phyloP scores from a whole-genome alignment of 92 coral and sea anemone genomes.

The Epizoanthus scotinus region DNA sequence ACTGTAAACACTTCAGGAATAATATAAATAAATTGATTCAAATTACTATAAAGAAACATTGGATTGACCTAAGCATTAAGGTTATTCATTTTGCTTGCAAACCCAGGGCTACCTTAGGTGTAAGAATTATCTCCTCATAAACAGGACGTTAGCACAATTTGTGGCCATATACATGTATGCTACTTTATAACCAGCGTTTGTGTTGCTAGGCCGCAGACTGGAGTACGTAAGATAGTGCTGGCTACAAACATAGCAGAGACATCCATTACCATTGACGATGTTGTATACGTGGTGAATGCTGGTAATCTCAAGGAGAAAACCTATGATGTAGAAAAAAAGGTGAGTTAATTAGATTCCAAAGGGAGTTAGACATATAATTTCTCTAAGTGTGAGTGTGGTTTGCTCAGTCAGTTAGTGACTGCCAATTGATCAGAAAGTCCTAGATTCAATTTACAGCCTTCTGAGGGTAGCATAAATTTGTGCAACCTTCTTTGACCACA shows the following conservation, averaged over 20 bases:
- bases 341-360: neutral
- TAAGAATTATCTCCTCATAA: too few species aligned
- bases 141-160: too few species aligned
- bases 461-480: too few species aligned
- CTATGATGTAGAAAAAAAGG: slow-evolving; percentile 69
- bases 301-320: slow-evolving; percentile 89
- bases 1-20: too few species aligned
- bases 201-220: slow-evolving; percentile 68
- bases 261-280: slow-evolving; percentile 89
- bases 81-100: neutral
- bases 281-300: slow-evolving; percentile 85
- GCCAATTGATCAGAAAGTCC: too few species aligned
- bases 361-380: too few species aligned
- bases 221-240: slow-evolving; percentile 89
- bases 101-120: neutral
- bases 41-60: too few species aligned
- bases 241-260: slow-evolving; percentile 97
- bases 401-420: too few species aligned
- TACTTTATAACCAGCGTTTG: neutral
- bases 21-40: too few species aligned
- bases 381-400: too few species aligned
- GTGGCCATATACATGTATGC: neutral
- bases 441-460: too few species aligned
- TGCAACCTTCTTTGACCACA: too few species aligned
- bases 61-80: neutral